Evolutionary conservation across 2,797 vertebrate genomes (phyloP).

Genomic region (Smutsia temminckii): DNA sequence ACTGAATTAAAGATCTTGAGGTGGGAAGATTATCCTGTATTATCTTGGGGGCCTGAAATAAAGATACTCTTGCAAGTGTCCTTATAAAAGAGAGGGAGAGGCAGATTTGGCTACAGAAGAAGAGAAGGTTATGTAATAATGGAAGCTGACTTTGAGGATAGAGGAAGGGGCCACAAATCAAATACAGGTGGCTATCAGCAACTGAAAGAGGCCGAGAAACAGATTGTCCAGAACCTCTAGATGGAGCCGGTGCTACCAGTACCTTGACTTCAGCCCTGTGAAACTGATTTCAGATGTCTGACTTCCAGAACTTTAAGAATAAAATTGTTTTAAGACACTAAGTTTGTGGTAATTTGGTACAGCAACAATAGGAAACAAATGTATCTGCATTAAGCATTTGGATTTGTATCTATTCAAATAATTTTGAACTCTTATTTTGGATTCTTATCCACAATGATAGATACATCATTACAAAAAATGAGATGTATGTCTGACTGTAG

Average conservation of each 20-base stretch:
- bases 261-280: not conserved
- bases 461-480: not conserved
- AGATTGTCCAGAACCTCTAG: not conserved
- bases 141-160: not conserved
- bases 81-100: not conserved
- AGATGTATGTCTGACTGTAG: not conserved
- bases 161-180: not conserved
- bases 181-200: not conserved
- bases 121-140: not conserved
- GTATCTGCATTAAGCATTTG: not conserved
- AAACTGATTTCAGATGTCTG: not conserved
- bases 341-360: not conserved
- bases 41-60: not conserved
- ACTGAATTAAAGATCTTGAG: not conserved
- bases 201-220: not conserved
- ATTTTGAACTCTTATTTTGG: conserved; percentile 45
- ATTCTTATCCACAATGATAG: not conserved
- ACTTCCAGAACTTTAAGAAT: not conserved
- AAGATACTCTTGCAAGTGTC: not conserved
- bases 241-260: not conserved
- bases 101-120: not conserved
- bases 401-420: conserved; percentile 7
- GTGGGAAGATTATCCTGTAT: not conserved
- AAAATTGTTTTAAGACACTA: not conserved
- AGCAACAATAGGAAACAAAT: not conserved